phyloP scores from a whole-genome alignment of 2,888 invertebrate genomes.

The Scrobipalpa atriplicella region DNA sequence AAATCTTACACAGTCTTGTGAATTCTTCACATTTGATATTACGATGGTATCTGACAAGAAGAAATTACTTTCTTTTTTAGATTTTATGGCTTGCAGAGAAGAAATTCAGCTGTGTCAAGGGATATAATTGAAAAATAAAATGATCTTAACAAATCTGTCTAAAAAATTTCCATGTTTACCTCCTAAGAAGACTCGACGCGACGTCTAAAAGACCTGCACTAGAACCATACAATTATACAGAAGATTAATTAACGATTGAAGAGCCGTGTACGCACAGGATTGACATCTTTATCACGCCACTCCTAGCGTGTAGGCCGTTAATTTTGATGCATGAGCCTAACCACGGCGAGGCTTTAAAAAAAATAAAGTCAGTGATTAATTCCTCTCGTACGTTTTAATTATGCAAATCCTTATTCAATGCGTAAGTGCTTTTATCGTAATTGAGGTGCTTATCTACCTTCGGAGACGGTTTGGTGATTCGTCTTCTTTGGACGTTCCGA shows the following conservation, averaged over 20 bases:
- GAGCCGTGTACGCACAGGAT: constrained; percentile 12
- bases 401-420: constrained; percentile 29
- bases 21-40: too few relatives aligned
- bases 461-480: constrained; percentile 23
- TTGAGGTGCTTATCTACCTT: constrained; percentile 21
- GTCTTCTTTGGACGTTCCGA: constrained; percentile 18
- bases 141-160: too few relatives aligned
- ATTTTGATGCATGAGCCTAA: constrained; percentile 27
- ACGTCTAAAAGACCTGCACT: neutral
- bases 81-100: too few relatives aligned
- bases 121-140: too few relatives aligned
- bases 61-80: too few relatives aligned
- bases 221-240: constrained; percentile 17
- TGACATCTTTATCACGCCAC: constrained; percentile 24
- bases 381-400: constrained; percentile 27
- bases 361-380: constrained; percentile 27
- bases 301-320: constrained; percentile 27
- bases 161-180: neutral
- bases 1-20: too few relatives aligned
- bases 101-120: too few relatives aligned
- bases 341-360: constrained; percentile 10
- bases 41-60: too few relatives aligned
- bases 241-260: constrained; percentile 12
- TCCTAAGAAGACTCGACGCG: neutral
- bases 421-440: constrained; percentile 28